Evolutionary conservation across 2,797 vertebrate genomes (phyloP).

Genomic region (Tiaroga cobitis): DNA sequence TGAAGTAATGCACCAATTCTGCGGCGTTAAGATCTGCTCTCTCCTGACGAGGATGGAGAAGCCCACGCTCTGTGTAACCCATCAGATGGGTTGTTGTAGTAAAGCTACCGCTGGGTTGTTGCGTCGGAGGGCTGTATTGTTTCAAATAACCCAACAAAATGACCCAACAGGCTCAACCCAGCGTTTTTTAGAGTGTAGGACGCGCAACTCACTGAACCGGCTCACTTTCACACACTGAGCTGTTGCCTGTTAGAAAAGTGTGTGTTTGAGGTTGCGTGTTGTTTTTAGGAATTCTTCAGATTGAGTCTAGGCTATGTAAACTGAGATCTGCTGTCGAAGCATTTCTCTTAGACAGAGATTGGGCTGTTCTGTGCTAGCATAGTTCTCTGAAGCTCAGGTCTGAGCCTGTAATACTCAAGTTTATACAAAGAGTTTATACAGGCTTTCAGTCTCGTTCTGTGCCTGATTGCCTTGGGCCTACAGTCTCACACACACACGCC

Average conservation of each 20-base stretch:
- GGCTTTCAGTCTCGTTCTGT: not conserved
- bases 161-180: too few relatives aligned
- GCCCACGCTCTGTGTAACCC: too few relatives aligned
- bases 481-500: not conserved
- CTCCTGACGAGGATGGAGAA: too few relatives aligned
- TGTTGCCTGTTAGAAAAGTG: not conserved
- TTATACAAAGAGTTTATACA: conserved; percentile 42
- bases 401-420: conserved; percentile 49
- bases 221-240: not conserved
- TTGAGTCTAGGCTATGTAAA: conserved; percentile 15
- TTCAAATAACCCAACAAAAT: too few relatives aligned
- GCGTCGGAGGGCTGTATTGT: too few relatives aligned
- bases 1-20: too few relatives aligned
- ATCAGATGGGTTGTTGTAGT: too few relatives aligned
- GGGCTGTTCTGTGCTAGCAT: not conserved
- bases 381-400: conserved; percentile 12
- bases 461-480: conserved; percentile 6
- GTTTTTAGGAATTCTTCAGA: conserved; percentile 16
- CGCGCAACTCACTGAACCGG: too few relatives aligned
- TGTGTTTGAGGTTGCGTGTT: not conserved
- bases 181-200: too few relatives aligned
- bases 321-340: conserved; percentile 29
- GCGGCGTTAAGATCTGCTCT: too few relatives aligned
- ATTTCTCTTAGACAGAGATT: conserved; percentile 38
- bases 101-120: too few relatives aligned